Base-by-base conservation (phyloP, 2,113 vertebrate genomes). In the Taxidea taxus region DNA sequence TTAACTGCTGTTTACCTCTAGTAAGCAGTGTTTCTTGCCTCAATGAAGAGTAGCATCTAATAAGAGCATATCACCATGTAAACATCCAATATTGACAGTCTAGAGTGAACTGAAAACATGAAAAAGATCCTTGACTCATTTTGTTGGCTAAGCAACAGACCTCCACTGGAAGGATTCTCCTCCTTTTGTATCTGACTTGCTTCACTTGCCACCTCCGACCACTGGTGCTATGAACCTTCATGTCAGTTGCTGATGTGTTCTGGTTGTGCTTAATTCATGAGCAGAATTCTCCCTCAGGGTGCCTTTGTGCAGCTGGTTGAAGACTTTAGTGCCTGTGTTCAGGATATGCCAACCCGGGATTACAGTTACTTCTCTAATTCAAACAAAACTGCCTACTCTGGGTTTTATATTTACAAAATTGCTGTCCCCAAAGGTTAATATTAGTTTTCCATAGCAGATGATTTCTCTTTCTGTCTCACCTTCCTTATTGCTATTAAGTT, bases 331-430 rank as follows among this genome's bases (percentile, higher is more conserved):
- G 47, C 18, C 31, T 80, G 20, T 37, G 77, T 86, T 5, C 13
- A 72, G 16, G 13, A 92, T 75, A n/a, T 68, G 15, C 66, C 44
- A 70, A 44, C 8, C 49, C 70, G 14, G 5, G 7, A n/a, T 85
- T 66, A 31, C 0, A 56, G 31, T 80, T 51, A 74, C n/a, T 81
- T 97, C 42, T 95, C 56, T 74, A 39, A 88, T 93, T 95, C 42
- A 93, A 82, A 80, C 34, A 85, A 58, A 94, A 49, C 16, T 94
- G 21, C 49, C n/a, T 85, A 44, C 70, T 94, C 49, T 80, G 70
- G 66, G 47, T 64, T 78, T 95, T 84, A 16, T 86, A 58, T 89
- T 95, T 90, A 82, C 3, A 89, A 83, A 92, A 75, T 39, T 81
- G 3, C 7, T 74, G n/a, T 70, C 64, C 51, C 58, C 89, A 47